Base-by-base conservation (phyloP, 2,797 vertebrate species). In the Odontamblyopus rebecca region DNA sequence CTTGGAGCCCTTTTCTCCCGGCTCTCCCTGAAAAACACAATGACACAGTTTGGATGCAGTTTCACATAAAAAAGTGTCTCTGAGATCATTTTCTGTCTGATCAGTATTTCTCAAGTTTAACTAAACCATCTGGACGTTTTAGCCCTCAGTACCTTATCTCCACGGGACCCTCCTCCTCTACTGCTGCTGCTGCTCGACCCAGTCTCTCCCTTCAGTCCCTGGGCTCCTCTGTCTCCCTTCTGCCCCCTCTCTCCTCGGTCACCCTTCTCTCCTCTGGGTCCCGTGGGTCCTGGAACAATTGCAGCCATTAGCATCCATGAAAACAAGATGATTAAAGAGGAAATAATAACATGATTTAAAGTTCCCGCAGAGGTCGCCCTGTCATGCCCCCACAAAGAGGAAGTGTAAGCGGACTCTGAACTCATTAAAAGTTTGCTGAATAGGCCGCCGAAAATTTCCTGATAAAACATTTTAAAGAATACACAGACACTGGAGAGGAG, bases 1-100 rank as follows among this genome's bases (percentile, higher is more conserved):
- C 95, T 97, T 98, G 23, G 85, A 0, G 63, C 96, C 96, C 57
- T 91, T 89, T 61, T 96, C 95, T 76, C 96, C 96, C 68, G 92
- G 85, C 78, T 92, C 91, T 16, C 96, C 96, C 96, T 97, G 85
- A 5, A 69, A 88, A 72, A 19, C 1, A 26, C 48, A 69, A 76
- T 6, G 61, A 63, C 68, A 23, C 2, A 19, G 1, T 18, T 18
- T n/a, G 5, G 16, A 53, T n/a, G 5, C 16, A 18, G 16, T 53
- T 53, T 53, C 16, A 19, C 51, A 53, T 53, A 18, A 53, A 6
- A 51, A 53, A 8, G 5, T 6, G 12, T 50, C 1, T 16, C 48
- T 50, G 48, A 50, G 5, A 48, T 48, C 4, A 44, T 44, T 44
- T 48, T 48, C 6, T 48, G 44, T 44, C 12, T 38, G 13, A 44